phyloP scores from a whole-genome alignment of 2,888 invertebrate genomes.

The Drosophila demipolita region DNA sequence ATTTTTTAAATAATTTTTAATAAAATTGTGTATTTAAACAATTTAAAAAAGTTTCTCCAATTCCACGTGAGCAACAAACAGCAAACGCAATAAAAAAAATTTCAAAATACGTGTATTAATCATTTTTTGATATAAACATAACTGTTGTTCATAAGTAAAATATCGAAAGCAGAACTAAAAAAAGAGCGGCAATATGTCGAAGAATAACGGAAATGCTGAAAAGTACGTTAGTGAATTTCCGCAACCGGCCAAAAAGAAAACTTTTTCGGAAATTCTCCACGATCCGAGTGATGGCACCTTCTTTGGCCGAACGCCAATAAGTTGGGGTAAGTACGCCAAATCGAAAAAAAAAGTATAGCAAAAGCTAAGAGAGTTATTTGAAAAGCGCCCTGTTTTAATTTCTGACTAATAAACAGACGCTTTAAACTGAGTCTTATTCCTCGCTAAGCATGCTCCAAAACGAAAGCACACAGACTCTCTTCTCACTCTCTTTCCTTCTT shows the following conservation, averaged over 20 bases:
- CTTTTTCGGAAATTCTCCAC: constrained; percentile 76
- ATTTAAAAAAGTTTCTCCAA: constrained; percentile 27
- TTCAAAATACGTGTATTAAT: constrained; percentile 14
- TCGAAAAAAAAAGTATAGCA: not conserved
- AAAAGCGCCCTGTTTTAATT: constrained; percentile 7
- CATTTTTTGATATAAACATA: constrained; percentile 10
- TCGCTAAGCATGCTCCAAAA: constrained; percentile 3
- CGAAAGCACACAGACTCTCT: not conserved
- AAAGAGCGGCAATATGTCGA: constrained; percentile 73
- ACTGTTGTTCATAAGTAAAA: constrained; percentile 14
- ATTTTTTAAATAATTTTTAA: not conserved
- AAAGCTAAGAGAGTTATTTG: not conserved
- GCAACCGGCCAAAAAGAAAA: constrained; percentile 75
- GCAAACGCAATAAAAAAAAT: constrained; percentile 33
- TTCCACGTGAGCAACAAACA: constrained; percentile 64
- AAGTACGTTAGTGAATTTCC: constrained; percentile 79
- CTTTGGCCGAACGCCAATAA: constrained; percentile 82
- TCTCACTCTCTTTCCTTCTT: not conserved
- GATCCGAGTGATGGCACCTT: constrained; percentile 79
- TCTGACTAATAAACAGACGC: not conserved
- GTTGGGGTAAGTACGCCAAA: constrained; percentile 82
- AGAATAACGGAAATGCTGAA: constrained; percentile 75
- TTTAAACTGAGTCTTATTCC: constrained; percentile 1
- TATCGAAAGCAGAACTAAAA: constrained; percentile 12
- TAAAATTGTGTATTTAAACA: not conserved